Base-by-base conservation (phyloP, 1,140 invertebrate species). In the Heliothis subflexa region DNA sequence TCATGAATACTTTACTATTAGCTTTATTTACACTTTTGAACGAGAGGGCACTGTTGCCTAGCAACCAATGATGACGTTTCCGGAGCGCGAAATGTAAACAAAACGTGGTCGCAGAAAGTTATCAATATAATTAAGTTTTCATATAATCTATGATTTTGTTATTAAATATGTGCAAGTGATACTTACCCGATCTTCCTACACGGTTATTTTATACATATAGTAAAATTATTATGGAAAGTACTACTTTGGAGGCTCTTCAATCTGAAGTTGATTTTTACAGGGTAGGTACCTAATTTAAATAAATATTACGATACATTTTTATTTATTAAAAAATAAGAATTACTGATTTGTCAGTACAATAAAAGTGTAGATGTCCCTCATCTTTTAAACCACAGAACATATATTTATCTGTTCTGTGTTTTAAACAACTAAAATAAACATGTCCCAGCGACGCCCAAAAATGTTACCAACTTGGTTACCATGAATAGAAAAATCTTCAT, bases 231-330 rank as follows among this genome's bases (percentile, higher is more conserved):
- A 93, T 94, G 91, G 89, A 90, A 73, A 84, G 81, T 68, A 81
- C 78, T 62, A 82, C 70, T 28, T 66, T 88, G 21, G 86, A 91
- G 68, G 87, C 90, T 50, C 85, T 94, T 72, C 90, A 94, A 86
- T 88, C 85, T 52, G 93, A 95, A 89, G 85, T 95, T 25, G 85
- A 91, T 52, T 95, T 93, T 88, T 94, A 94, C 79, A 91, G 92
- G 85, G 94, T 95, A 88, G 61, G 21, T 49, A 11, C n/a, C n/a
- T 12, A 4, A 52, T 54, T 9, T 14, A 9, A 12, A 47, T 47
- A 16, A 14, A n/a, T n/a, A 28, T 13, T 28, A 59, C 10, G 13
- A 21, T 13, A 28, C 57, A 14, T 50, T 13, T 50, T 1, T 50
- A 13, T 3, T 50, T 12, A 12, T 13, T 0, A 50, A n/a, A 0